These are phyloP conservation scores for Euspilapteryx auroguttella DNA, from an alignment of 2,888 invertebrate genomes.

Conservation along the genomic window DNA sequence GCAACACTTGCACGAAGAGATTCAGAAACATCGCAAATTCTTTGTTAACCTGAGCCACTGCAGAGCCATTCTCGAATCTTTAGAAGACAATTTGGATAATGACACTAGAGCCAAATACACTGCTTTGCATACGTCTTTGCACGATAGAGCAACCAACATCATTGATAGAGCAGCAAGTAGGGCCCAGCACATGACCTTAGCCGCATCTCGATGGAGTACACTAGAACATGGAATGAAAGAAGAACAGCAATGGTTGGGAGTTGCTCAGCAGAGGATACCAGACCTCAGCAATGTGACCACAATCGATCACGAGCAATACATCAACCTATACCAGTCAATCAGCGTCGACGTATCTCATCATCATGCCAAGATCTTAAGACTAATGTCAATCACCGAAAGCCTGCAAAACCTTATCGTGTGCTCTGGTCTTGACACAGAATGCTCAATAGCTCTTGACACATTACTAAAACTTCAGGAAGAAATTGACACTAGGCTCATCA, in stretches of 20 bases:
- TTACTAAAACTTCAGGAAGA: constrained; percentile 75
- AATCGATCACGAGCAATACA: constrained; percentile 82
- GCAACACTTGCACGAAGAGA: constrained; percentile 84
- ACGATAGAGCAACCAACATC: constrained; percentile 73
- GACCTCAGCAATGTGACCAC: constrained; percentile 80
- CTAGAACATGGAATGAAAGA: constrained; percentile 82
- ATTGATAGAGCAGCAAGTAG: constrained; percentile 80
- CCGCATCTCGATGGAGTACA: constrained; percentile 82
- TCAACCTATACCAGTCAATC: constrained; percentile 79
- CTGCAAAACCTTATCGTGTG: constrained; percentile 76
- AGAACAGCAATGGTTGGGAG: constrained; percentile 80
- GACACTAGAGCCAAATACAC: constrained; percentile 77
- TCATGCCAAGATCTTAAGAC: constrained; percentile 74
- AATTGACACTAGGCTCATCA: constrained; percentile 71
- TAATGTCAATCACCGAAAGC: constrained; percentile 72
- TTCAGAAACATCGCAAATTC: constrained; percentile 87
- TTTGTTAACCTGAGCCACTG: constrained; percentile 88
- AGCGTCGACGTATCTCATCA: constrained; percentile 80
- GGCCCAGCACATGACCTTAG: constrained; percentile 81
- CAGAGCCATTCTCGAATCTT: constrained; percentile 80
- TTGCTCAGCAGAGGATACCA: constrained; percentile 82
- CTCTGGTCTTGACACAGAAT: constrained; percentile 73
- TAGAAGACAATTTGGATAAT: constrained; percentile 80
- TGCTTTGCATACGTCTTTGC: constrained; percentile 73
- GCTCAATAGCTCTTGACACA: constrained; percentile 71